Evolutionary conservation across 2,113 vertebrate genomes (phyloP), one percentile per base, ranked within the genome.

Genomic region (Eptatretus burgeri): DNA sequence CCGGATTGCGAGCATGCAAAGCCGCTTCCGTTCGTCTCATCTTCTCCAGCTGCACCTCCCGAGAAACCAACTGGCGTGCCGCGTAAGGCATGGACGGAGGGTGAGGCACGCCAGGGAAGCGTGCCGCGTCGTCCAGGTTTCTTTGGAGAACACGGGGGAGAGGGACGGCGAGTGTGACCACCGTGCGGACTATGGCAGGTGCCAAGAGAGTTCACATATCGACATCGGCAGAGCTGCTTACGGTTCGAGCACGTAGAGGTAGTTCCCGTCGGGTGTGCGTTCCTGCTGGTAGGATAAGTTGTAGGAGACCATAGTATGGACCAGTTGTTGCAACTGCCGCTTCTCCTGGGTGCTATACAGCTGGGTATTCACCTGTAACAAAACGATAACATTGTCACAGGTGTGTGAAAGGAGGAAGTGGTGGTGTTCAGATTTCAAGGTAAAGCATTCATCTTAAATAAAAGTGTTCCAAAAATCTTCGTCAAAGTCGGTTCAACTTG

Each of bases 211-310:
- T 17, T 10, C 2, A 60, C 56, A 10, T 60, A 12, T 20, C 56
- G 10, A n/a, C 56, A 60, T 17, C 2, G 13, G 56, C 20, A 12
- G 19, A 12, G 63, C 11, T 60, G 83, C 88, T 94, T 70, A 98
- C 87, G 91, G 91, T 51, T 95, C 89, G 1, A 98, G 76, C 49
- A 73, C 66, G 68, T 85, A 98, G 65, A 73, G 20, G 16, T 93
- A 96, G 71, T 88, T 84, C 16, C 91, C 91, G 7, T 94, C 87
- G 0, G 81, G 77, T 0, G 78, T 78, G 63, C 84, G 80, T 65
- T 93, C 83, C 76, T 95, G 91, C 64, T 78, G 78, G 76, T 94
- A 98, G 2, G 80, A 87, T 20, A 98, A 81, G 74, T 85, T 95
- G 69, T 89, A 98, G 53, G 84, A 76, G 51, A 95, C 74, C 91